A percentile compares a stretch with the other conserved stretches of the same genome.
Conservation (phyloP, 2,888 invertebrate species). For the Rapana venosa region DNA sequence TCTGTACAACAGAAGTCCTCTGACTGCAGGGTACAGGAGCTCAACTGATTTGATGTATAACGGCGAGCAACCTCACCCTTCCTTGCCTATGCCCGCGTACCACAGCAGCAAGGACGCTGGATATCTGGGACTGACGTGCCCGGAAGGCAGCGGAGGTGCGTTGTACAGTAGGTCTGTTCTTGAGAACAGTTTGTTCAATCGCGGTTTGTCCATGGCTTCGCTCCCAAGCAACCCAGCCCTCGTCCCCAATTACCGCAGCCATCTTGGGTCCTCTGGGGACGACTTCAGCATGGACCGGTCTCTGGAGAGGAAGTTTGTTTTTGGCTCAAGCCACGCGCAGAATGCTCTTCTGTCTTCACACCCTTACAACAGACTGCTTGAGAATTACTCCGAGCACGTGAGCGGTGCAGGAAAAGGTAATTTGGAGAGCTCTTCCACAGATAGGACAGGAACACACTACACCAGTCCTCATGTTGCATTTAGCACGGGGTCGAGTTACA, state of each 20-base stretch:
- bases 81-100: not conserved
- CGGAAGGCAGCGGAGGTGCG: not conserved
- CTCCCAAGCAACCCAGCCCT: not conserved
- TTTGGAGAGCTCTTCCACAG: not conserved
- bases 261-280: not conserved
- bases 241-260: not conserved
- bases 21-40: not conserved
- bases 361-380: slow-evolving; percentile 8
- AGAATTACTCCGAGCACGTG: not conserved
- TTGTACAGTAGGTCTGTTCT: slow-evolving; percentile 9
- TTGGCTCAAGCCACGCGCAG: not conserved
- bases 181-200: slow-evolving; percentile 13
- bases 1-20: not conserved
- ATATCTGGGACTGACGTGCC: not conserved
- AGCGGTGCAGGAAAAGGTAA: not conserved
- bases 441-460: not conserved
- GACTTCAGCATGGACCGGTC: not conserved
- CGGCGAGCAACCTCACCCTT: not conserved
- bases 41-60: not conserved
- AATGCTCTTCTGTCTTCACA: not conserved
- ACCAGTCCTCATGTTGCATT: not conserved
- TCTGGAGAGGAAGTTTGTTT: slow-evolving; percentile 16
- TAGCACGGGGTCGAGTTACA: not conserved
- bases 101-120: not conserved
- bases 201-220: not conserved